These are phyloP conservation scores for Melanotus villosus DNA, from an alignment of 2,888 invertebrate genomes.

Conservation along the genomic window DNA sequence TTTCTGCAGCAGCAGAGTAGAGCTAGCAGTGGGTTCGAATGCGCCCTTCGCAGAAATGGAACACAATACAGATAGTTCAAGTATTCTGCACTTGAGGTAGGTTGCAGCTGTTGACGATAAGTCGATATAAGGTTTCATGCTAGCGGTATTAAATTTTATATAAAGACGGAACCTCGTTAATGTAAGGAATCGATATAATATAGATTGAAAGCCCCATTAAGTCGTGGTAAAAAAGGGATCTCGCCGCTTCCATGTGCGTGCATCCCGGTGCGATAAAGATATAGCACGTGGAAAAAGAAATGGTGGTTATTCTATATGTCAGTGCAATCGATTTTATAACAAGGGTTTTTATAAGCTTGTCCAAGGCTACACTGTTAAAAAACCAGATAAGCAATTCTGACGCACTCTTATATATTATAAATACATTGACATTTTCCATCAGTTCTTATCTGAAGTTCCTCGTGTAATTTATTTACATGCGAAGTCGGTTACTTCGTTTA, in stretches of 20 bases:
- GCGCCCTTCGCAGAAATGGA: neutral
- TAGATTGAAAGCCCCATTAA: neutral
- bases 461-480: conserved; percentile 12
- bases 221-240: neutral
- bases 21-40: neutral
- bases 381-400: conserved; percentile 25
- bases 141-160: neutral
- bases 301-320: conserved; percentile 32
- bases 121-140: neutral
- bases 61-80: neutral
- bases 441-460: neutral
- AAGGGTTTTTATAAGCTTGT: conserved; percentile 40
- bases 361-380: conserved; percentile 46
- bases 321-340: conserved; percentile 45
- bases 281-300: conserved; percentile 38
- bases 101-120: neutral
- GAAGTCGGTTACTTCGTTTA: neutral
- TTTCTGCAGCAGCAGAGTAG: neutral
- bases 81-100: conserved; percentile 3
- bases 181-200: neutral
- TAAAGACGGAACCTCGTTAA: neutral
- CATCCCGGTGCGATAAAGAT: conserved; percentile 12
- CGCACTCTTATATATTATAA: conserved; percentile 21
- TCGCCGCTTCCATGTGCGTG: conserved; percentile 7
- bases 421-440: conserved; percentile 17